phyloP scores from a whole-genome alignment of 2,113 vertebrate genomes.

The Proterorhinus semilunaris region DNA sequence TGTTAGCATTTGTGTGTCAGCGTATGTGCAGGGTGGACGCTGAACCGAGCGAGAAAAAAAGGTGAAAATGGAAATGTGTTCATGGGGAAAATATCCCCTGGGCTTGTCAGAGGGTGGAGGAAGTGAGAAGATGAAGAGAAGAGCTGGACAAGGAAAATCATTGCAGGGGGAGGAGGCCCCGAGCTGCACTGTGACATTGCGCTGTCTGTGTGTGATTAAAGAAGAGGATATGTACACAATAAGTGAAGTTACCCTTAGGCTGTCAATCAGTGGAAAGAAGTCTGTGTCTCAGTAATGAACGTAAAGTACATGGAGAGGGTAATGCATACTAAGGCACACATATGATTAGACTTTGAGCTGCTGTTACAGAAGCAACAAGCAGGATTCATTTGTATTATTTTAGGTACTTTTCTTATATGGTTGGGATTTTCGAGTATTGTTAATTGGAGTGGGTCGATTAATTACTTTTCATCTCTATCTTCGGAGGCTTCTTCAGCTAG shows the following conservation, averaged over 20 bases:
- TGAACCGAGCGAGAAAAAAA: conserved; percentile 24
- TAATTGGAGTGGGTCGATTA: no score
- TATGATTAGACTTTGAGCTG: neutral
- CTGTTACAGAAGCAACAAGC: neutral
- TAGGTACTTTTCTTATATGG: no score
- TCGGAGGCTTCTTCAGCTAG: no score
- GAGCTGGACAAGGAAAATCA: conserved; percentile 16
- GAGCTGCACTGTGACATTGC: neutral
- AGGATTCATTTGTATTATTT: neutral
- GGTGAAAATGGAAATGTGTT: conserved; percentile 53
- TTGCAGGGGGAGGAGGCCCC: neutral
- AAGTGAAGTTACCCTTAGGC: conserved; percentile 27
- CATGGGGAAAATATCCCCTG: conserved; percentile 29
- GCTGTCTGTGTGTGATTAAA: conserved; percentile 16
- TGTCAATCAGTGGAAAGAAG: conserved; percentile 28
- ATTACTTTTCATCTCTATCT: no score
- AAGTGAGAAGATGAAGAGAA: conserved; percentile 41
- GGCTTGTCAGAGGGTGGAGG: conserved; percentile 29
- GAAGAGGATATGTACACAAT: conserved; percentile 31
- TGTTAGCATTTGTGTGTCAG: conserved; percentile 1
- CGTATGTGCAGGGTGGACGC: neutral
- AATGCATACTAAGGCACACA: neutral
- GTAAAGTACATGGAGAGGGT: neutral
- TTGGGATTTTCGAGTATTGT: no score
- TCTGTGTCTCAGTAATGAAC: neutral